Base-by-base conservation (phyloP, 1,140 invertebrate species). In the Spodoptera litura region DNA sequence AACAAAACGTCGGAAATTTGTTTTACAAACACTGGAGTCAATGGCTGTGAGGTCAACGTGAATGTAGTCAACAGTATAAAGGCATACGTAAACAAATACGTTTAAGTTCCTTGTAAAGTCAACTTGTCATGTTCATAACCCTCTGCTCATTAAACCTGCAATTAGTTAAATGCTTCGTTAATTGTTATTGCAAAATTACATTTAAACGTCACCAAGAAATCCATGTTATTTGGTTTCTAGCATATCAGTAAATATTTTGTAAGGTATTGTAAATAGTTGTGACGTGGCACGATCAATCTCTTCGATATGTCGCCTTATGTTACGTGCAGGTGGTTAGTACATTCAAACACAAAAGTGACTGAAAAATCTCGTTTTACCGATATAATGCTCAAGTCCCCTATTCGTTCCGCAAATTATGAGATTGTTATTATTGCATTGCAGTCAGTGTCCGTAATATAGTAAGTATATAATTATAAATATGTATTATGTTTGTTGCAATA, bases 231-330 rank as follows among this genome's bases (percentile, higher is more conserved):
- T 66, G 62, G n/a, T 20, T 38, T 4, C n/a, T 3, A 4, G 61
- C 4, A 9, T 56, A n/a, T 56, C 8, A 10, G 55, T 20, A 20
- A 56, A 25, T 56, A 56, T 56, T 56, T 25, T 20, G 55, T 20
- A 44, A 44, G 35, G 35, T 38, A 38, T 5, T 5, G 35, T 44
- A 44, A 64, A 64, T 49, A 49, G 9, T 2, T 20, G 12, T 66
- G 38, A 49, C 62, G 62, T 49, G 20, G 15, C 3, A 10, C n/a
- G 35, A 66, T 66, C 62, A 49, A 66, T 66, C 38, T 66, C 9
- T 66, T 64, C 35, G 62, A 51, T 66, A 66, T 49, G 62, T 66
- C 62, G 49, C 38, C 15, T 62, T 15, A 61, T 15, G 31, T 35
- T 38, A 38, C 35, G 4, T 10, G 38, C 44, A 49, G 11, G 55